These are phyloP conservation scores for Mythimna pallens DNA, from an alignment of 2,888 invertebrate genomes.

Conservation along the genomic window DNA sequence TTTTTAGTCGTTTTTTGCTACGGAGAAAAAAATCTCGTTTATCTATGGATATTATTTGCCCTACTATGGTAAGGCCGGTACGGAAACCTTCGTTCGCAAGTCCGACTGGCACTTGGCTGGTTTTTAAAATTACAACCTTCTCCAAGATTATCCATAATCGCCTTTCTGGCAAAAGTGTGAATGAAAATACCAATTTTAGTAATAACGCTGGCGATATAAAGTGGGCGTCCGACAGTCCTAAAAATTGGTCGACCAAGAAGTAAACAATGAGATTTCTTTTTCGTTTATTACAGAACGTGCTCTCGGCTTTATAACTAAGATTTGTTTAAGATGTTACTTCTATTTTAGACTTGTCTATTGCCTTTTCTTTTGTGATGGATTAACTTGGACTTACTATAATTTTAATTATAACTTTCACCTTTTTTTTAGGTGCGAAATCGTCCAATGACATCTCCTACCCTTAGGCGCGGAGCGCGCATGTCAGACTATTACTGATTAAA, in stretches of 20 bases:
- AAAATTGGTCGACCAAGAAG: neutral
- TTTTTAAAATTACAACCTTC: neutral
- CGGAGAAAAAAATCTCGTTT: no score
- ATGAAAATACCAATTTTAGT: neutral
- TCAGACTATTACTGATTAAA: no score
- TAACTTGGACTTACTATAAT: neutral
- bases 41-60: no score
- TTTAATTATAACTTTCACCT: neutral
- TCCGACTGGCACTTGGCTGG: no score
- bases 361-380: neutral
- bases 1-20: no score
- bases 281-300: slow-evolving; percentile 36
- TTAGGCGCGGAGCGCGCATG: no score
- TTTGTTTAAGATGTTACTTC: slow-evolving; percentile 13
- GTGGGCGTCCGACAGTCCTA: neutral
- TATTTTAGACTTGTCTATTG: slow-evolving; percentile 6
- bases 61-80: no score
- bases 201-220: neutral
- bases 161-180: neutral
- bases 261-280: slow-evolving; percentile 26
- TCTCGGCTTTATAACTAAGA: slow-evolving; percentile 6
- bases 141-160: neutral
- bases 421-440: no score
- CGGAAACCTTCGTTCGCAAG: no score
- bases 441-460: no score